These are phyloP conservation scores for Lasius fuliginosus DNA, from an alignment of 2,888 invertebrate species.

Conservation along the genomic window DNA sequence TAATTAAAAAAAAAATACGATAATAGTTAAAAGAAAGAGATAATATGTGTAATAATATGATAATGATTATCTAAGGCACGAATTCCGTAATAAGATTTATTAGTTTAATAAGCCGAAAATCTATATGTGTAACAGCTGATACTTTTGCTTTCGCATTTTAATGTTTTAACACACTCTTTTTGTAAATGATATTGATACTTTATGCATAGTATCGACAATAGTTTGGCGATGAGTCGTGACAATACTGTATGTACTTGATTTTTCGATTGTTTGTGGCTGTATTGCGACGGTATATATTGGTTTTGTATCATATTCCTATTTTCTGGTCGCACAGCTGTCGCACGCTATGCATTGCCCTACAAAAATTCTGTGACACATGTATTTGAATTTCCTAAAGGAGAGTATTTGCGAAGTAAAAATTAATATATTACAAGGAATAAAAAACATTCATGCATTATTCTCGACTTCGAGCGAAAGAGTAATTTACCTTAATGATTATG, in stretches of 20 bases:
- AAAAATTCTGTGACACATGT: background rate
- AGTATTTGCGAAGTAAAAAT: background rate
- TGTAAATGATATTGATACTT: background rate
- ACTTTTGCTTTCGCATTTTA: background rate
- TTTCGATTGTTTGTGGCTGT: constrained; percentile 34
- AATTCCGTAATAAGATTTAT: background rate
- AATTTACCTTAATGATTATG: background rate
- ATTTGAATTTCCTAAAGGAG: constrained; percentile 1
- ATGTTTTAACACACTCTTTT: background rate
- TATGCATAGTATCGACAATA: background rate
- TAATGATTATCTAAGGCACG: background rate
- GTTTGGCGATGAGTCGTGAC: background rate
- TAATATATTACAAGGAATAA: background rate
- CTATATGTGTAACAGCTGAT: background rate
- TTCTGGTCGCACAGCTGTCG: background rate
- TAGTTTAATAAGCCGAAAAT: background rate
- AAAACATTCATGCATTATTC: background rate
- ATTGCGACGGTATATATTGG: constrained; percentile 13
- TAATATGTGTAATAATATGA: background rate
- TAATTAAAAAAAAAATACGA: background rate
- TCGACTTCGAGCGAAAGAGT: background rate
- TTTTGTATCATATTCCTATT: constrained; percentile 38
- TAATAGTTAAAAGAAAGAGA: background rate
- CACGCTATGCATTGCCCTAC: background rate
- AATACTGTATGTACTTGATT: constrained; percentile 11